Evolutionary conservation across 35 echinoderm and acorn worm genomes (phyloP).

Genomic region (Amphiura filiformis): DNA sequence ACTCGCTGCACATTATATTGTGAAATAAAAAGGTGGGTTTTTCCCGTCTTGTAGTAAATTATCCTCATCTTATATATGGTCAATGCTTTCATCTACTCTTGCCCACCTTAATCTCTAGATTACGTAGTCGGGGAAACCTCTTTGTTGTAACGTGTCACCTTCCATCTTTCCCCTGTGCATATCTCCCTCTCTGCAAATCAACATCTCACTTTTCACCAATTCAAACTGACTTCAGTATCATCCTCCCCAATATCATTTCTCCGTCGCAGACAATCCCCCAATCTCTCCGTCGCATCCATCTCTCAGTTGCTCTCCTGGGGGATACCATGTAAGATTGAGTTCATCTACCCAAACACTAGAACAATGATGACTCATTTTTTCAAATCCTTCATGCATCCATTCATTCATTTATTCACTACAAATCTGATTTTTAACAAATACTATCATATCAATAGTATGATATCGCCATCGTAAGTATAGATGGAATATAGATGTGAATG

Average conservation of each 20-base stretch:
- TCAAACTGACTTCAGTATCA: background rate
- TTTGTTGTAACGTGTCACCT: background rate
- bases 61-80: background rate
- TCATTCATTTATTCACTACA: background rate
- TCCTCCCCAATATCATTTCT: background rate
- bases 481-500: no score
- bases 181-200: background rate
- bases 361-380: background rate
- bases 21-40: background rate
- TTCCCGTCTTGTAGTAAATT: background rate
- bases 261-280: no score
- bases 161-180: background rate
- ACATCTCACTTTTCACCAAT: background rate
- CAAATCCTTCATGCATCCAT: no score
- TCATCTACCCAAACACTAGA: constrained; percentile 1
- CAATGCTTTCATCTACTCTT: background rate
- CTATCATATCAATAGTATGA: background rate
- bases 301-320: background rate
- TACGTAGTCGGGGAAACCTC: background rate
- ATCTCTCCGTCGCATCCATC: no score
- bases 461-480: background rate
- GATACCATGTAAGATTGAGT: background rate
- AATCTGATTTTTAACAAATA: background rate
- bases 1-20: background rate
- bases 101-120: background rate